These are phyloP conservation scores for Sylvilagus bachmani DNA, from an alignment of 2,113 vertebrate species.

Conservation along the genomic window DNA sequence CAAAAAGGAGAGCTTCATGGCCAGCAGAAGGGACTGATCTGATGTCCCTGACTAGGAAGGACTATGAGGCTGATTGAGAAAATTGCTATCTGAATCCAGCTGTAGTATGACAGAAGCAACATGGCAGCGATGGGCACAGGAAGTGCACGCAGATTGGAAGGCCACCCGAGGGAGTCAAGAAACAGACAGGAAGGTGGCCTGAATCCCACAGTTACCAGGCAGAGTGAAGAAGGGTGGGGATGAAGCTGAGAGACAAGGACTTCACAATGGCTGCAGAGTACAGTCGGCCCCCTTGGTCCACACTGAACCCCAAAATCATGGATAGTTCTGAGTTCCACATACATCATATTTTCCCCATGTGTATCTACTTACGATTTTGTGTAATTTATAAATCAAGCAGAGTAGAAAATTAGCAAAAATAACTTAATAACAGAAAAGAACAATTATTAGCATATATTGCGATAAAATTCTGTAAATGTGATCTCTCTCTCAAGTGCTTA, in stretches of 20 bases:
- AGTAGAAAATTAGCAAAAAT: no score
- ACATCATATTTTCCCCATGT: no score
- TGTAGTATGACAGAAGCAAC: neutral
- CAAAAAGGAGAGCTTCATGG: no score
- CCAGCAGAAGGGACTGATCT: neutral
- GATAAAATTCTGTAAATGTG: no score
- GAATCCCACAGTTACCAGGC: neutral
- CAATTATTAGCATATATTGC: no score
- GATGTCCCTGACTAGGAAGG: neutral
- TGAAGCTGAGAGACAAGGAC: neutral
- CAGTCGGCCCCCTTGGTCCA: no score
- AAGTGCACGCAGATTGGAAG: neutral
- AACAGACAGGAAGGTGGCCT: neutral
- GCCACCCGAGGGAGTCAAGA: neutral
- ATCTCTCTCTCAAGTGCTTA: no score
- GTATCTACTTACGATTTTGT: no score
- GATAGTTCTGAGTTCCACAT: no score
- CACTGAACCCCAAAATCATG: no score
- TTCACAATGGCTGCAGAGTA: neutral
- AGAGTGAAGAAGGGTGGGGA: neutral
- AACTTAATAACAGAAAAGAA: no score
- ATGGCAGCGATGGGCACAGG: neutral
- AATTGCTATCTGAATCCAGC: neutral
- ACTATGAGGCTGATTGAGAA: neutral
- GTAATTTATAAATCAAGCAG: no score